Evolutionary conservation across 1,140 invertebrate species (phyloP), one percentile per base, ranked within the genome.

Genomic region (Lethrus apterus): DNA sequence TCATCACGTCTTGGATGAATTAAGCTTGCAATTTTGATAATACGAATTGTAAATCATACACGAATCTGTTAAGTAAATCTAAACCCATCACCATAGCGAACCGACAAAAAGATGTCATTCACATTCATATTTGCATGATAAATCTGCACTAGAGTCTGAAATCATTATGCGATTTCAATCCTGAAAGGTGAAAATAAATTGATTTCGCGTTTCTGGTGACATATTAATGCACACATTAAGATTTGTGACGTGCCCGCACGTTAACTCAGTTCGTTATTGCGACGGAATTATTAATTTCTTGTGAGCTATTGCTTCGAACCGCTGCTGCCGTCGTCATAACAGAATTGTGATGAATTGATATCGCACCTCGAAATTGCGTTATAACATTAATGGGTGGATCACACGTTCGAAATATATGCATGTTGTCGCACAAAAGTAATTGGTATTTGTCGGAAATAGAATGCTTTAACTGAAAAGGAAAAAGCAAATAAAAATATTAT

Each of bases 201-300:
- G 62, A 64, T 64, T 64, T 63, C 56, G 54, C 60, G 56, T 57
- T 63, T 55, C 60, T 53, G 57, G 60, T 62, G 62, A 64, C 62
- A 64, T 64, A 64, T 64, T 64, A 64, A 64, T 64, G 62, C 62
- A 62, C 55, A 56, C 59, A 64, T 64, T 64, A 62, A 64, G 58
- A 58, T 62, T 57, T 56, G 51, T 59, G 59, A 60, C 55, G 54
- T 48, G 48, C 36, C 46, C 36, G 33, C 13, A 31, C 42, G 46
- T 41, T 30, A 35, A 54, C 33, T 47, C 55, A 56, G 55, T 50
- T 51, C 52, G 44, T 38, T 54, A 56, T 31, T 56, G 49, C 32
- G 42, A 15, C 20, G 32, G 30, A 41, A 38, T 51, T 42, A 42
- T 43, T 44, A 43, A 53, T 53, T 56, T 56, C 50, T 51, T 40